Conservation (phyloP, 2,888 invertebrate species). For the Charanyca ferruginea region DNA sequence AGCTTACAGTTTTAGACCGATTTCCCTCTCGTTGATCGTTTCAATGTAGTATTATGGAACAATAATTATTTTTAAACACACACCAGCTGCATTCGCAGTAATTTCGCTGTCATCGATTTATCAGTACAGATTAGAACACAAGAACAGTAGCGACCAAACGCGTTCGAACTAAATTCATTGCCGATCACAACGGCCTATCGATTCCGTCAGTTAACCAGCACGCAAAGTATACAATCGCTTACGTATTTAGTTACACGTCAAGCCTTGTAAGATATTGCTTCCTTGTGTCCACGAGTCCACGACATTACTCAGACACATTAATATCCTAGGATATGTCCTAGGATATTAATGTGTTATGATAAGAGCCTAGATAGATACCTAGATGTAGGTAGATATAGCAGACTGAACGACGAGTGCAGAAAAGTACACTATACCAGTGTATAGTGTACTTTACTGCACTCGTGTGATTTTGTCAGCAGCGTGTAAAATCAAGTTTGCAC, state of each 20-base stretch:
- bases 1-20: no score
- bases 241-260: slow-evolving; percentile 61
- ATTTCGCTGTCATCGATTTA: slow-evolving; percentile 35
- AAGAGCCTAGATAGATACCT: no score
- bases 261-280: slow-evolving; percentile 61
- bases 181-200: slow-evolving; percentile 73
- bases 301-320: slow-evolving; percentile 32
- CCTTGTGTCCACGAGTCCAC: slow-evolving; percentile 45
- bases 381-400: background rate
- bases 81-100: background rate
- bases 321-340: no score
- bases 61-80: no score
- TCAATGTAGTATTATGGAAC: no score
- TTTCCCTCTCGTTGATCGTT: no score
- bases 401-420: no score
- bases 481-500: no score
- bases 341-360: no score
- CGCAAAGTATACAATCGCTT: slow-evolving; percentile 56
- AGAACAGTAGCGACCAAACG: slow-evolving; percentile 55
- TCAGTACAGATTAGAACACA: slow-evolving; percentile 12
- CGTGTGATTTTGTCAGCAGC: background rate
- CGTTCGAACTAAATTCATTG: slow-evolving; percentile 73
- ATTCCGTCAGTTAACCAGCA: slow-evolving; percentile 68
- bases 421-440: no score
- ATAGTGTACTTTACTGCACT: background rate